Conservation (phyloP, 1,140 invertebrate species). For the Sarcophaga peregrina region DNA sequence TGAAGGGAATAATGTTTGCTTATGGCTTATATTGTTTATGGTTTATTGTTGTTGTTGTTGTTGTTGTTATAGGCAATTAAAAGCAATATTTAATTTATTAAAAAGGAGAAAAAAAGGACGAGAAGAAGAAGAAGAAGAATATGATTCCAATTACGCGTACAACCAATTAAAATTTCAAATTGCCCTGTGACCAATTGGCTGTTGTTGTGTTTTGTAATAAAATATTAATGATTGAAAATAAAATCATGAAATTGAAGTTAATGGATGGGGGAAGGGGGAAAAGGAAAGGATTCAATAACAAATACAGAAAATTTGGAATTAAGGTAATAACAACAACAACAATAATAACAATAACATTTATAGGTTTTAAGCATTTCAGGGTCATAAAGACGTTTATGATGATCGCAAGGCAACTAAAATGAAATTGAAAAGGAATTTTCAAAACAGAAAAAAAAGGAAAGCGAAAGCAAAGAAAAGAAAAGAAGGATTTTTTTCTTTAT, state of each 20-base stretch:
- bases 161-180: conserved; percentile 42
- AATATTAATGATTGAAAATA: conserved; percentile 31
- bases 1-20: background rate
- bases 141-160: conserved; percentile 34
- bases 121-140: background rate
- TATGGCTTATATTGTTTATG: background rate
- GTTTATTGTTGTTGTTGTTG: background rate
- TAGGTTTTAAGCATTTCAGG: conserved; percentile 35
- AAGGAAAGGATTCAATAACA: background rate
- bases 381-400: conserved; percentile 38
- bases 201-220: conserved; percentile 25
- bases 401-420: background rate
- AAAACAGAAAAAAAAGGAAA: too few species aligned
- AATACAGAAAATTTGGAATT: background rate
- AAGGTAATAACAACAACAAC: conserved; percentile 29
- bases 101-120: background rate
- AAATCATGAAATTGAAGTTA: background rate
- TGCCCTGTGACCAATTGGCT: conserved; percentile 33
- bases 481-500: too few species aligned
- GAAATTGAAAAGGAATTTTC: conserved; percentile 1
- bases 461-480: too few species aligned
- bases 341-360: conserved; percentile 21
- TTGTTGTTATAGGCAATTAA: background rate
- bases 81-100: background rate
- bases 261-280: too few species aligned